These are phyloP conservation scores for Heloderma charlesbogerti DNA, from an alignment of 2,113 vertebrate genomes.

Conservation along the genomic window DNA sequence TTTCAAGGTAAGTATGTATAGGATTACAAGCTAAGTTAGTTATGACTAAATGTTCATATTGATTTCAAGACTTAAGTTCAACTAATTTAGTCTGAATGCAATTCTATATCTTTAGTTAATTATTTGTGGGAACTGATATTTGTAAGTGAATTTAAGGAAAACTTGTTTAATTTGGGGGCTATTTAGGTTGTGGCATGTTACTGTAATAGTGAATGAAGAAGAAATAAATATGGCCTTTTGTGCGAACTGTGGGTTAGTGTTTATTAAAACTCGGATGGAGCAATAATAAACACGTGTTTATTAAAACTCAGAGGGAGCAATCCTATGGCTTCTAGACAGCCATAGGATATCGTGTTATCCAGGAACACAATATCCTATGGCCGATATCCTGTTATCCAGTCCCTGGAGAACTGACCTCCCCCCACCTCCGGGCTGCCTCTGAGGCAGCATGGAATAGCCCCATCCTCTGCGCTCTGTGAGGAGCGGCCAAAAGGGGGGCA, in stretches of 20 bases:
- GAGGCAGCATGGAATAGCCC: too few relatives aligned
- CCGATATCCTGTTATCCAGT: too few relatives aligned
- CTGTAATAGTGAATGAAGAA: not conserved
- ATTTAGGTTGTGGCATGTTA: not conserved
- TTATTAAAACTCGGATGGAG: too few relatives aligned
- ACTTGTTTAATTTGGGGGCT: not conserved
- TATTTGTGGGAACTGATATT: not conserved
- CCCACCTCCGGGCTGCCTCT: too few relatives aligned
- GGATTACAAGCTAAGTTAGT: not conserved
- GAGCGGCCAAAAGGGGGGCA: too few relatives aligned
- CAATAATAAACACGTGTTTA: too few relatives aligned
- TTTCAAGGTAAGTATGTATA: not conserved
- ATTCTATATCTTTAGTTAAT: not conserved
- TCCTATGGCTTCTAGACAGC: too few relatives aligned
- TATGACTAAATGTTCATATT: not conserved
- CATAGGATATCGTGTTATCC: too few relatives aligned
- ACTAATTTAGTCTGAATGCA: not conserved
- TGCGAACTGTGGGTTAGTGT: not conserved
- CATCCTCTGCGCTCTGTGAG: too few relatives aligned
- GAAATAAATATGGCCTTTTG: not conserved
- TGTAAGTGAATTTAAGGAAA: not conserved
- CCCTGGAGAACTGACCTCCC: too few relatives aligned
- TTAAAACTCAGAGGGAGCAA: too few relatives aligned
- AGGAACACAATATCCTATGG: too few relatives aligned
- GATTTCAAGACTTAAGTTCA: not conserved